Conservation (phyloP, 2,113 vertebrate genomes). For the Indicator indicator region DNA sequence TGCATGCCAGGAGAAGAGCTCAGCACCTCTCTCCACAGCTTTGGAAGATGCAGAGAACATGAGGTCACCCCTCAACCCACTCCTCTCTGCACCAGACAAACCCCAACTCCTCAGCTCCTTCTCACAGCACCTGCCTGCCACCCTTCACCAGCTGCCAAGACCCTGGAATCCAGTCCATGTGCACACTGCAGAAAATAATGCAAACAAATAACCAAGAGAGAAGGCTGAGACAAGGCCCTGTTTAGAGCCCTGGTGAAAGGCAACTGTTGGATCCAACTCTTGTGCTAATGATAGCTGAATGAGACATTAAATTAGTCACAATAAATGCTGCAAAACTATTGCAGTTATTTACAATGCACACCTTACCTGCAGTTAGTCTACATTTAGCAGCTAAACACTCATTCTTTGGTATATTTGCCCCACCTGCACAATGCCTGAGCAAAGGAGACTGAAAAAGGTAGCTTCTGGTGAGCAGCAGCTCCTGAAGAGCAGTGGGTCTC, state of each 20-base stretch:
- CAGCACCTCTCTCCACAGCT: not conserved
- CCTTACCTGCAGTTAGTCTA: not conserved
- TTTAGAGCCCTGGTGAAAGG: rapidly evolving
- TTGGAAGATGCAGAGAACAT: not conserved
- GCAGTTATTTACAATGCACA: not conserved
- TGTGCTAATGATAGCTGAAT: no score
- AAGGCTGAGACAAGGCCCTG: no score
- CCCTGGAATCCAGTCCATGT: rapidly evolving
- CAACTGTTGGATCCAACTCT: not conserved
- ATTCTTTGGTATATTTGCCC: no score
- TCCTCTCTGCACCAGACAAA: no score
- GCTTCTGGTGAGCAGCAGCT: no score
- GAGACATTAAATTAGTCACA: no score
- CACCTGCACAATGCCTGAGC: no score
- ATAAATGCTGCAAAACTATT: not conserved
- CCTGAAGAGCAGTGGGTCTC: no score
- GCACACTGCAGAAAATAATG: not conserved
- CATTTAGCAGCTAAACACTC: no score
- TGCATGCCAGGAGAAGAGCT: not conserved
- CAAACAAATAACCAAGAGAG: not conserved
- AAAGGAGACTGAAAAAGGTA: no score
- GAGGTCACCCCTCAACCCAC: not conserved
- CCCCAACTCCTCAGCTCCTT: no score
- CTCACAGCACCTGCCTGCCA: no score
- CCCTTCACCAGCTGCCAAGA: not conserved